Evolutionary conservation across 2,888 invertebrate genomes (phyloP).

Genomic region (Linnaemya vulpina): DNA sequence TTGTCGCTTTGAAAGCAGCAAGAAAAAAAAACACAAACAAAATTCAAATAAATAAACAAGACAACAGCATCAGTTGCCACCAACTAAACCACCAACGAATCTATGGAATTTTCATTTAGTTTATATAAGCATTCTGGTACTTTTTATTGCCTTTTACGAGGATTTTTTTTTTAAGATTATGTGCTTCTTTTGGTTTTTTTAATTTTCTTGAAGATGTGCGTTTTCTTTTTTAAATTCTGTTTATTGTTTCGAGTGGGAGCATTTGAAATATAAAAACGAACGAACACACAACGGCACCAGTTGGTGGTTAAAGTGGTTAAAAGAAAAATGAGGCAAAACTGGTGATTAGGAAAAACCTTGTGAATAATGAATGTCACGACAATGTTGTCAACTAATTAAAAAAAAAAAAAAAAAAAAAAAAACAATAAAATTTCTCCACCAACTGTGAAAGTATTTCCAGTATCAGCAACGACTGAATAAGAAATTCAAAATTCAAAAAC

Average conservation of each 20-base stretch:
- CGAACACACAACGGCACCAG: slow-evolving; percentile 23
- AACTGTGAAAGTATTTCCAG: too few relatives aligned
- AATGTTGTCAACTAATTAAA: slow-evolving; percentile 1
- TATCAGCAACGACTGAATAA: too few relatives aligned
- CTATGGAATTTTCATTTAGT: slow-evolving; percentile 40
- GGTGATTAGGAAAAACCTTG: not conserved
- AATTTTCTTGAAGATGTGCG: slow-evolving; percentile 41
- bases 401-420: not conserved
- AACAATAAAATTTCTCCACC: too few relatives aligned
- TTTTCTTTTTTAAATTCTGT: slow-evolving; percentile 15
- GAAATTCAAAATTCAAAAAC: not conserved
- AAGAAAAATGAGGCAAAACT: not conserved
- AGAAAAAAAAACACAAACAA: not conserved
- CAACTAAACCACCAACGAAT: slow-evolving; percentile 44
- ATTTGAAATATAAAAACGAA: slow-evolving; percentile 8
- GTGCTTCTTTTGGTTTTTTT: slow-evolving; percentile 23
- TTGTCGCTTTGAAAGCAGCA: slow-evolving; percentile 30
- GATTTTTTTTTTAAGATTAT: slow-evolving; percentile 4
- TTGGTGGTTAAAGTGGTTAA: slow-evolving; percentile 51
- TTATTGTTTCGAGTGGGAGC: slow-evolving; percentile 52
- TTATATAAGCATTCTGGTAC: slow-evolving; percentile 5
- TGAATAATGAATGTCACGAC: slow-evolving; percentile 38
- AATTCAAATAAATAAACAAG: slow-evolving; percentile 42
- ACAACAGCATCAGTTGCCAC: slow-evolving; percentile 21
- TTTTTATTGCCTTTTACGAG: slow-evolving; percentile 40